phyloP scores from a whole-genome alignment of 2,113 vertebrate species.

The Tetraodon nigroviridis region DNA sequence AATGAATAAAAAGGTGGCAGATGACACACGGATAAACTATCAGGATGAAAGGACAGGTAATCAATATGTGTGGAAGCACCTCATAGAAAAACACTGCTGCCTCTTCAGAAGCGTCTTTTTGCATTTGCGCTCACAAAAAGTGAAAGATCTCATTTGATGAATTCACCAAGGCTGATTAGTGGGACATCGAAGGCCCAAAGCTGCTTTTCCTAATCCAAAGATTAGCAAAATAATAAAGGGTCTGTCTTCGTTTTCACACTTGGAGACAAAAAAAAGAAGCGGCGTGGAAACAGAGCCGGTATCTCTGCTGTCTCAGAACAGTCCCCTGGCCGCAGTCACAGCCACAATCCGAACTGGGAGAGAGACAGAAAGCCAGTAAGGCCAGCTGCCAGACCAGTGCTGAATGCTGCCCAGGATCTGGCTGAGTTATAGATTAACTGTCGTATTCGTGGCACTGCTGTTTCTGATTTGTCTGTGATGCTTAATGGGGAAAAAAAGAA shows the following conservation, averaged over 20 bases:
- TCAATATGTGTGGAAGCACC: conserved; percentile 3
- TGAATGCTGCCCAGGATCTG: conserved; percentile 30
- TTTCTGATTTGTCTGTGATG: conserved; percentile 13
- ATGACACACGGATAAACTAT: conserved; percentile 23
- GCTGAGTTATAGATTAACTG: conserved; percentile 48
- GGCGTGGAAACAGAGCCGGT: conserved; percentile 49
- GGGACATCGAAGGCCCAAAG: conserved; percentile 58
- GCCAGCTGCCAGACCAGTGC: conserved; percentile 53
- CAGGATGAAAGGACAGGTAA: conserved; percentile 11
- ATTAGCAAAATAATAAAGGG: conserved; percentile 71
- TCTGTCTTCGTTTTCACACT: conserved; percentile 50
- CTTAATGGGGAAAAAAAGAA: conserved; percentile 20
- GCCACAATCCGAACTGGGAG: conserved; percentile 39
- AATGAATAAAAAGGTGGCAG: conserved; percentile 32
- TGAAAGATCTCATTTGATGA: conserved; percentile 61
- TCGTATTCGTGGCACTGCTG: conserved; percentile 8
- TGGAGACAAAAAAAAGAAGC: conserved; percentile 30
- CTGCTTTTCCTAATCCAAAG: conserved; percentile 69
- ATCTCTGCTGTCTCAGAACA: conserved; percentile 63
- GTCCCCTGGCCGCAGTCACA: conserved; percentile 48
- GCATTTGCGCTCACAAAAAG: conserved; percentile 36
- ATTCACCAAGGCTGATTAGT: conserved; percentile 62
- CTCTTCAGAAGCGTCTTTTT: conserved; percentile 18
- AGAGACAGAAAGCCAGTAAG: conserved; percentile 39
- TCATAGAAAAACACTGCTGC: too few species aligned